phyloP scores from a whole-genome alignment of 2,113 vertebrate species.

The Menura novaehollandiae region DNA sequence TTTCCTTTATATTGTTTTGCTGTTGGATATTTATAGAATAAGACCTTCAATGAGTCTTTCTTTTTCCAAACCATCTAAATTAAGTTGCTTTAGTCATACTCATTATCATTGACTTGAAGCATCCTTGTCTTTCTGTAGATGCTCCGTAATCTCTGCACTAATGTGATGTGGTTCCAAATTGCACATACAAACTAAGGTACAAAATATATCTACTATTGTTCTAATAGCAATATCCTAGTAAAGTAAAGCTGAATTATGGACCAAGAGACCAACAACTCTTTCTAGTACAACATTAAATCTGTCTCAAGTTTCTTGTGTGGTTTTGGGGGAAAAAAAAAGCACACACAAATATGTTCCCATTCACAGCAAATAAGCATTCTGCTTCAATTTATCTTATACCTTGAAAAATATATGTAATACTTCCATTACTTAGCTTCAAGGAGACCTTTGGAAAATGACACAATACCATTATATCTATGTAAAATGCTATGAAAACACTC shows the following conservation, averaged over 20 bases:
- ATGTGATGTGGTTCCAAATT: not conserved
- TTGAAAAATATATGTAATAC: not conserved
- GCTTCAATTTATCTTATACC: not conserved
- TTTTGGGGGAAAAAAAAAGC: rapidly evolving
- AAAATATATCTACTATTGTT: not conserved
- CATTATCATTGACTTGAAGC: not conserved
- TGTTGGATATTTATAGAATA: not conserved
- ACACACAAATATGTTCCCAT: not conserved
- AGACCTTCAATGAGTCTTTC: not conserved
- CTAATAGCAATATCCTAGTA: not conserved
- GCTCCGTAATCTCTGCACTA: not conserved
- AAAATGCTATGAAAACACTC: not conserved
- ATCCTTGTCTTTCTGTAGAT: not conserved
- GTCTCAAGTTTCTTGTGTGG: not conserved
- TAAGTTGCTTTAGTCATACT: not conserved
- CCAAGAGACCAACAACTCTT: not conserved
- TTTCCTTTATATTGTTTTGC: not conserved
- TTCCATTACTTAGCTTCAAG: not conserved
- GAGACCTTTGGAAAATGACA: not conserved
- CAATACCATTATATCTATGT: not conserved
- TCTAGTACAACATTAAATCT: not conserved
- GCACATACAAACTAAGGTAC: not conserved
- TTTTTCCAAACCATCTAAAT: not conserved
- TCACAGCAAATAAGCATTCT: not conserved
- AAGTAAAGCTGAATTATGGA: not conserved